These are phyloP conservation scores for Thera britannica DNA, from an alignment of 2,888 invertebrate species.

Conservation along the genomic window DNA sequence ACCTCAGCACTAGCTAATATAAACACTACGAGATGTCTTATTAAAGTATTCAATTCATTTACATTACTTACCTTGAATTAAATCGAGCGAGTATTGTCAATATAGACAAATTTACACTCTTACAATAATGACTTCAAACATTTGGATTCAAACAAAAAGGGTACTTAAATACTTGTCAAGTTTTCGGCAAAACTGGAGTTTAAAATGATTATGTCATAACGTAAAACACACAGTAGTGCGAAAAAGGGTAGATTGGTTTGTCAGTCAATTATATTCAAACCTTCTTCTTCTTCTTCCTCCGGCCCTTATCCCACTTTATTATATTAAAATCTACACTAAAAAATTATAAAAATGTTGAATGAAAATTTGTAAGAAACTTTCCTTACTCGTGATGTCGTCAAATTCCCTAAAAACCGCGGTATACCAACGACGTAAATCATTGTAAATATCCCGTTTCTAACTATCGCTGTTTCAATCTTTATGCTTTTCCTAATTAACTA, in stretches of 20 bases:
- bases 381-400: no score
- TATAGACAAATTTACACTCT: constrained; percentile 14
- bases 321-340: no score
- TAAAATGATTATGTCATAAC: neutral
- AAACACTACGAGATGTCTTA: constrained; percentile 2
- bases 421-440: neutral
- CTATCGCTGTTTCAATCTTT: neutral
- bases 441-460: neutral
- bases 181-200: neutral
- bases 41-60: constrained; percentile 9
- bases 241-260: neutral
- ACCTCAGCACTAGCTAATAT: constrained; percentile 4
- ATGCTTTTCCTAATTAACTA: neutral
- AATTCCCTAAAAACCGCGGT: neutral
- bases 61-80: neutral
- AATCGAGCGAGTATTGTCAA: constrained; percentile 16
- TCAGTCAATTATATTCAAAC: no score
- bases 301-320: no score
- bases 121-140: constrained; percentile 34
- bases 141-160: constrained; percentile 28
- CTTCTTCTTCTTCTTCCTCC: no score
- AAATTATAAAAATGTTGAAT: no score
- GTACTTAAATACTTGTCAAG: neutral
- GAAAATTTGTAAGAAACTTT: no score
- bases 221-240: neutral